Evolutionary conservation across 2,888 invertebrate species (phyloP).

Genomic region (Diaperis boleti): DNA sequence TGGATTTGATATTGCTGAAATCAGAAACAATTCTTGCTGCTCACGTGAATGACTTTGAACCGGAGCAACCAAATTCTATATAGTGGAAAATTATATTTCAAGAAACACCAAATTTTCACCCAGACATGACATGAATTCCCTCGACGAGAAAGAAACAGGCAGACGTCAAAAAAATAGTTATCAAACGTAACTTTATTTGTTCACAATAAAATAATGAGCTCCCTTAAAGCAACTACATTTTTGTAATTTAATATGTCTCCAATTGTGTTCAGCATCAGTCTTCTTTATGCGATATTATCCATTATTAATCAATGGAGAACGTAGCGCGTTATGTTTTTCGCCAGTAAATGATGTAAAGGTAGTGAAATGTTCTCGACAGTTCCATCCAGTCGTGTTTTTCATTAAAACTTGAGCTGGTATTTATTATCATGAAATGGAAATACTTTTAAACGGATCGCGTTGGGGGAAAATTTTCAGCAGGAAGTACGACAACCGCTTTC

Average conservation of each 20-base stretch:
- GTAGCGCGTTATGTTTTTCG: slow-evolving; percentile 2
- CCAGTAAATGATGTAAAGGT: slow-evolving; percentile 16
- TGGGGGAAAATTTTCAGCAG: slow-evolving; percentile 14
- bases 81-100: no score
- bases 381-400: slow-evolving; percentile 23
- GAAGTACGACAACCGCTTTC: slow-evolving; percentile 15
- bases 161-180: no score
- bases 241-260: no score
- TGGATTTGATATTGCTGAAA: no score
- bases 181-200: background rate
- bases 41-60: no score
- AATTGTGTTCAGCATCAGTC: slow-evolving; percentile 3
- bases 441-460: slow-evolving; percentile 15
- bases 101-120: no score
- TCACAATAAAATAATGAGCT: no score
- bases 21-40: no score
- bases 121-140: no score
- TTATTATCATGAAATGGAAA: slow-evolving; percentile 19
- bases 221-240: no score
- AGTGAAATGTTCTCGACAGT: slow-evolving; percentile 21
- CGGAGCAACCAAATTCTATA: no score
- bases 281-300: slow-evolving; percentile 10
- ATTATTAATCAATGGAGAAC: slow-evolving; percentile 14
- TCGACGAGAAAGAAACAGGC: no score
- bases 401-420: slow-evolving; percentile 28